These are phyloP conservation scores for Stenodema calcarata DNA, from an alignment of 2,888 invertebrate species.

Conservation along the genomic window DNA sequence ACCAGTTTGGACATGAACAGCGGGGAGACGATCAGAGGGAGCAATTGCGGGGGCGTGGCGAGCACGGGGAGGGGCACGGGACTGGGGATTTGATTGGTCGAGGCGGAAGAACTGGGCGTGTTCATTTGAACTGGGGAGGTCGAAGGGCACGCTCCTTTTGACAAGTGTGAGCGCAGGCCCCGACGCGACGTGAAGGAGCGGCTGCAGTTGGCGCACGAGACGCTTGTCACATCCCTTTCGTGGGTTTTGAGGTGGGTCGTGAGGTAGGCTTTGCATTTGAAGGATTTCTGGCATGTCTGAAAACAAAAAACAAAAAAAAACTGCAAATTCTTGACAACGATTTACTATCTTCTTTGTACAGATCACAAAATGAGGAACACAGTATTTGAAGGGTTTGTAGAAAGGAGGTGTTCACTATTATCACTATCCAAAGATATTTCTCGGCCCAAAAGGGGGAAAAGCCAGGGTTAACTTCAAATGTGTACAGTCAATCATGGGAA, in stretches of 20 bases:
- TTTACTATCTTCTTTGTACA: too few relatives aligned
- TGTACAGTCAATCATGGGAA: too few relatives aligned
- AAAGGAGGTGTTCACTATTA: too few relatives aligned
- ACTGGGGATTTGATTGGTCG: not conserved
- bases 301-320: too few relatives aligned
- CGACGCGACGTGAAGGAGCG: constrained; percentile 46
- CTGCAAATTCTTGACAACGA: too few relatives aligned
- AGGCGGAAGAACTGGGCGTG: not conserved
- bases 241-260: constrained; percentile 54
- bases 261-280: constrained; percentile 55
- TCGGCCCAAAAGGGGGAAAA: too few relatives aligned
- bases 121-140: not conserved
- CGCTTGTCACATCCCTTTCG: constrained; percentile 39
- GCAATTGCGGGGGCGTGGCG: not conserved
- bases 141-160: constrained; percentile 41
- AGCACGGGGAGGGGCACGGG: not conserved
- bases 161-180: constrained; percentile 47
- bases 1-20: constrained; percentile 10
- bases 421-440: too few relatives aligned
- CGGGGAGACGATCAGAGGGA: not conserved
- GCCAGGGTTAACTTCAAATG: too few relatives aligned
- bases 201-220: constrained; percentile 47
- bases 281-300: constrained; percentile 53
- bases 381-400: too few relatives aligned
- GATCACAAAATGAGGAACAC: too few relatives aligned